Conservation (phyloP, 1,140 invertebrate species). For the Drosophila sp. region DNA sequence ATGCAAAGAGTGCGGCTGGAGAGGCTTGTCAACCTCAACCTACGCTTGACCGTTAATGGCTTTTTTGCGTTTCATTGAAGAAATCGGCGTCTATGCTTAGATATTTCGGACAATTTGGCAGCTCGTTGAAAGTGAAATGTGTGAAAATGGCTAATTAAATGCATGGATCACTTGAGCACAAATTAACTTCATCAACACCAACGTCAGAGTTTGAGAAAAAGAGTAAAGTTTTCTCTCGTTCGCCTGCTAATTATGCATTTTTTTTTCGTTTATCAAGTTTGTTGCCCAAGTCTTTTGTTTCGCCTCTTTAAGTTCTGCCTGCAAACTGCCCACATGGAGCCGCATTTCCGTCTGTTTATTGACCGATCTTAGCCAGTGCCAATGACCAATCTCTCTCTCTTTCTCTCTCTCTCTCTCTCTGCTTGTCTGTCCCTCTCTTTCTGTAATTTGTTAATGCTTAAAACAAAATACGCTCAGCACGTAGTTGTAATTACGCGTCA, state of each 20-base stretch:
- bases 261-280: slow-evolving; percentile 36
- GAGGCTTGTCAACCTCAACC: slow-evolving; percentile 65
- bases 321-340: slow-evolving; percentile 5
- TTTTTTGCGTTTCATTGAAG: slow-evolving; percentile 80
- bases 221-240: neutral
- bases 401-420: neutral
- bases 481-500: slow-evolving; percentile 64
- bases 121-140: slow-evolving; percentile 82
- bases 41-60: slow-evolving; percentile 78
- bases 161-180: slow-evolving; percentile 53
- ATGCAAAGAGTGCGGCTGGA: slow-evolving; percentile 15
- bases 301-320: slow-evolving; percentile 35
- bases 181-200: slow-evolving; percentile 1
- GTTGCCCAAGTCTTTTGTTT: slow-evolving; percentile 46
- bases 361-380: slow-evolving; percentile 35
- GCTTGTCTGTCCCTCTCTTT: slow-evolving; percentile 4
- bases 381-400: neutral
- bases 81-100: slow-evolving; percentile 37
- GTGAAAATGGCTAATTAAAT: slow-evolving; percentile 82
- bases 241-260: slow-evolving; percentile 62
- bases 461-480: slow-evolving; percentile 65
- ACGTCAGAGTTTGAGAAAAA: neutral
- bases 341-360: slow-evolving; percentile 67
- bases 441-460: slow-evolving; percentile 31
- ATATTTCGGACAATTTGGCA: slow-evolving; percentile 74